Conservation (phyloP, 1,140 invertebrate species). For the Leptopilina boulardi region DNA sequence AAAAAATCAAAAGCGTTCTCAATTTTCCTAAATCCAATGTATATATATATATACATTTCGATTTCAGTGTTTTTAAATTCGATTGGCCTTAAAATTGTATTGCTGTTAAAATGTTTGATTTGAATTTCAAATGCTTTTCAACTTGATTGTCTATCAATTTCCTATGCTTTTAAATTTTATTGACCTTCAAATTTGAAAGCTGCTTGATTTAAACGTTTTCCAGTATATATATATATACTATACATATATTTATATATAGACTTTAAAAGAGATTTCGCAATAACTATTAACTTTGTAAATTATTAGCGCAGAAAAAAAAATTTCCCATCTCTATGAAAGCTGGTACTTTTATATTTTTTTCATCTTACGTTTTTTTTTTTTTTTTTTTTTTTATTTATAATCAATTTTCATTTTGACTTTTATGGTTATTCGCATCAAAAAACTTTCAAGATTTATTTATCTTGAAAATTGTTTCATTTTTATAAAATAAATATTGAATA, state of each 20-base stretch:
- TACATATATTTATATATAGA: not conserved
- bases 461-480: not conserved
- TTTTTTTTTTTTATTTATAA: not conserved
- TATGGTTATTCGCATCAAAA: not conserved
- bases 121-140: slow-evolving; percentile 14
- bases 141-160: slow-evolving; percentile 17
- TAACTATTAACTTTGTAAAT: not conserved
- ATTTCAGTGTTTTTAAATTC: slow-evolving; percentile 15
- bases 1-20: not conserved
- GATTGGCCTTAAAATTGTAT: slow-evolving; percentile 14
- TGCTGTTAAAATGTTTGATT: slow-evolving; percentile 6
- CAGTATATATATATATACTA: not conserved
- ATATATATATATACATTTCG: not conserved
- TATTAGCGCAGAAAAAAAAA: not conserved
- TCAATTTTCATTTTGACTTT: slow-evolving; percentile 1
- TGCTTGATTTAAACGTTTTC: slow-evolving; percentile 18
- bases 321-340: no score
- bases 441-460: not conserved
- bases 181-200: slow-evolving; percentile 17
- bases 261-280: not conserved
- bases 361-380: not conserved
- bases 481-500: not conserved
- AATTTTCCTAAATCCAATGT: not conserved
- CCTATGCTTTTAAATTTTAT: slow-evolving; percentile 14
- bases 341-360: no score